Conservation (phyloP, 2,797 vertebrate genomes). For the Orestias chungarensis region DNA sequence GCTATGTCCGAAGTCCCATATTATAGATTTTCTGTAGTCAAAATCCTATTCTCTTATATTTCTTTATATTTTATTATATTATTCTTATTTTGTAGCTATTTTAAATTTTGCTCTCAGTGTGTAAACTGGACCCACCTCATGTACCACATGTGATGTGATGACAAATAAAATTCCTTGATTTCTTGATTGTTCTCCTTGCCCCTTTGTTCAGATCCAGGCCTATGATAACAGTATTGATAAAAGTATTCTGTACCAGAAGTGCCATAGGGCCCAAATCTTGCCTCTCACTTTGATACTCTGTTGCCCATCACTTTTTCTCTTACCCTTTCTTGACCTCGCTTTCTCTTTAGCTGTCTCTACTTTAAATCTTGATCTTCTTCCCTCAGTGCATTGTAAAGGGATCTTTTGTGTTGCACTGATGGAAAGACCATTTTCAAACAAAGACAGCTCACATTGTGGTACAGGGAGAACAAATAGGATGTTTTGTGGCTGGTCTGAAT, state of each 20-base stretch:
- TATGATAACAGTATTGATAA: conserved; percentile 76
- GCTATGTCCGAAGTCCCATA: too few species aligned
- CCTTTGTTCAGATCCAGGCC: conserved; percentile 70
- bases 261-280: conserved; percentile 65
- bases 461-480: conserved; percentile 73
- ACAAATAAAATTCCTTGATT: too few species aligned
- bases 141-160: too few species aligned
- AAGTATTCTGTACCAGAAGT: conserved; percentile 59
- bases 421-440: conserved; percentile 74
- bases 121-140: too few species aligned
- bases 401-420: conserved; percentile 73
- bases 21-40: too few species aligned
- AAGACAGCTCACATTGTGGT: conserved; percentile 59
- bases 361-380: conserved; percentile 48
- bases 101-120: too few species aligned
- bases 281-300: conserved; percentile 50
- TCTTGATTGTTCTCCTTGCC: conserved; percentile 55
- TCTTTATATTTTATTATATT: too few species aligned
- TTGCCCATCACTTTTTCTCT: conserved; percentile 45
- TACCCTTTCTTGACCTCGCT: conserved; percentile 46
- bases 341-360: conserved; percentile 30
- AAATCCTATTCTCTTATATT: too few species aligned
- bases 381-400: conserved; percentile 61
- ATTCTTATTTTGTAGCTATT: too few species aligned
- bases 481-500: conserved; percentile 61